Percentiles rank a stretch among this genome's conserved stretches.
phyloP scores from a whole-genome alignment of 2,797 vertebrate genomes.

The Aplochiton taeniatus region DNA sequence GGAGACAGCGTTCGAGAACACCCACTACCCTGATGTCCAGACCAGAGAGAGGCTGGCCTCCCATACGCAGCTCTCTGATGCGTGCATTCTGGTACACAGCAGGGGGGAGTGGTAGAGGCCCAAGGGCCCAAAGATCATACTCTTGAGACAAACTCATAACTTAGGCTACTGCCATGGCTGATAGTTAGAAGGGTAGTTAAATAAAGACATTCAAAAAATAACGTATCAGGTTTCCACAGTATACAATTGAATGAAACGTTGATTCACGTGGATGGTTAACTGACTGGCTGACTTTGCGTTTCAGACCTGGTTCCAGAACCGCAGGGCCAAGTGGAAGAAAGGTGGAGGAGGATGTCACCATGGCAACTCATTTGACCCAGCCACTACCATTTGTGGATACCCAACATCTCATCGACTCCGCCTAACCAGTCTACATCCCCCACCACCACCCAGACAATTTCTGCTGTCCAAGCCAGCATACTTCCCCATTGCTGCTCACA shows the following conservation, averaged over 20 bases:
- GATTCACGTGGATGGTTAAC: neutral
- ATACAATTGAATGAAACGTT: neutral
- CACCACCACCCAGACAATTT: constrained; percentile 12
- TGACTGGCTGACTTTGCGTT: neutral
- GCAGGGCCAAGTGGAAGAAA: constrained; percentile 83
- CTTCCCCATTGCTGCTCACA: constrained; percentile 5
- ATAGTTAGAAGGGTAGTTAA: no score
- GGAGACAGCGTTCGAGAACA: constrained; percentile 80
- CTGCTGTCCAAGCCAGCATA: constrained; percentile 12
- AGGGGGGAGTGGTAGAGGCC: no score
- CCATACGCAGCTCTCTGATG: constrained; percentile 82
- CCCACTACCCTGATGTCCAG: constrained; percentile 81
- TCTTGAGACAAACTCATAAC: no score
- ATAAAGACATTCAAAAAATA: no score
- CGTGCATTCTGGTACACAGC: constrained; percentile 78
- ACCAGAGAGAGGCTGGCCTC: constrained; percentile 79
- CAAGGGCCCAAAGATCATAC: no score
- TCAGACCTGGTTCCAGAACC: constrained; percentile 89
- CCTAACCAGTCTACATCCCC: constrained; percentile 7
- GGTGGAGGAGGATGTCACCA: constrained; percentile 58
- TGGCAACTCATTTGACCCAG: neutral
- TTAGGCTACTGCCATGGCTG: no score
- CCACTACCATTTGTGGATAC: neutral
- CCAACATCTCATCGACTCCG: no score
- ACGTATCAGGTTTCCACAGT: neutral